Conservation (phyloP, 2,888 invertebrate genomes). For the Euplagia quadripunctaria region DNA sequence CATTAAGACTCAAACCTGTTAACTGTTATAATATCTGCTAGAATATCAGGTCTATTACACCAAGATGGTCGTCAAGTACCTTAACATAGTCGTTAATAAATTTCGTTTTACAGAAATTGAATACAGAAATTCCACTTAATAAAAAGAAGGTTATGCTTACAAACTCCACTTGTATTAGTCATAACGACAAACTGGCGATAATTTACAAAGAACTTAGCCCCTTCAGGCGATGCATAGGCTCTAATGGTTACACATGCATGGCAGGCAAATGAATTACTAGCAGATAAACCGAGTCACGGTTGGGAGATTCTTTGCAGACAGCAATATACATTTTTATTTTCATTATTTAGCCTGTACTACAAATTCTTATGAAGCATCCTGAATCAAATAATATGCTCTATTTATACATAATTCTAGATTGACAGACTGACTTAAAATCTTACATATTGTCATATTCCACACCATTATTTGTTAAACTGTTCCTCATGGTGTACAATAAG, state of each 20-base stretch:
- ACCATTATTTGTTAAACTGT: too few relatives aligned
- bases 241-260: constrained; percentile 60
- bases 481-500: too few relatives aligned
- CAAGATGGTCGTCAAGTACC: background rate
- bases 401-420: constrained; percentile 20
- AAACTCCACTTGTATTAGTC: constrained; percentile 56
- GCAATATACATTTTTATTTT: constrained; percentile 37
- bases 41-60: background rate
- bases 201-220: constrained; percentile 59
- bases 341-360: constrained; percentile 27
- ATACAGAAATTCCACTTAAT: constrained; percentile 24
- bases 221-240: constrained; percentile 53
- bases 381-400: constrained; percentile 40
- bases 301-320: constrained; percentile 43
- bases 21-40: background rate
- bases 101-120: constrained; percentile 20
- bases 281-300: constrained; percentile 51
- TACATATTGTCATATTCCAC: too few relatives aligned
- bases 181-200: constrained; percentile 50
- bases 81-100: constrained; percentile 2
- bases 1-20: background rate
- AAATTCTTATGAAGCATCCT: constrained; percentile 39
- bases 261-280: constrained; percentile 59
- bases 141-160: constrained; percentile 33
- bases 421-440: background rate